Evolutionary conservation across 2,888 invertebrate genomes (phyloP), one percentile per base, ranked within the genome.

Genomic region (Netelia virgata): DNA sequence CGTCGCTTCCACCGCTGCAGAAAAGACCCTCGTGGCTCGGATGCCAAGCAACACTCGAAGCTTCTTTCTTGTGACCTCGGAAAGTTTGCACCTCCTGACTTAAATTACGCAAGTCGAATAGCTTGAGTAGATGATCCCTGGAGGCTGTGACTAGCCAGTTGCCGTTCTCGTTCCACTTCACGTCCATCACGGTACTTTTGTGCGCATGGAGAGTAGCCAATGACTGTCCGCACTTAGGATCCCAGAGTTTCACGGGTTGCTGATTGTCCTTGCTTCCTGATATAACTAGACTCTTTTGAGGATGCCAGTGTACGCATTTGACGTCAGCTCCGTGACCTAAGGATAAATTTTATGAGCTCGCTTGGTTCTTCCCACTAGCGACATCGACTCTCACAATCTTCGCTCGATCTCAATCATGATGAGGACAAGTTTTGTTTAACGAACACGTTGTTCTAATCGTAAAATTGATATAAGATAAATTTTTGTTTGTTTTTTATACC

Each of bases 261-360:
- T 99, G 99, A 93, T 99, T 99, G 94, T 99, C 99, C 94, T 99
- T 99, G 93, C 99, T 99, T 16, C 99, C 99, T 1, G 99, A 99
- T 57, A 98, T 98, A 89, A 99, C 97, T 69, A 99, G 96, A 83
- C 98, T 97, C 94, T 99, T 99, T 90, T 98, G 97, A 0, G 99
- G 99, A 95, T 99, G 99, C 99, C 99, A 99, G 94, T 99, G 99
- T 6, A 99, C 99, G 94, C 99, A 99, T 94, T 99, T 99, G 0
- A 99, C 99, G 95, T 99, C 99, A 36, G 99, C 98, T 90, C 99
- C 99, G 93, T 99, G 99, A 88, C 99, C 97, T 96, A 90, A 57
- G 88, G 86, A 82, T 89, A 86, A 59, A 87, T 79, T 82, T 59
- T 16, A 83, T 82, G 23, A 82, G 36, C 78, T 74, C 36, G 61